These are phyloP conservation scores for Leucopsar rothschildi DNA, from an alignment of 2,113 vertebrate species.

Conservation along the genomic window DNA sequence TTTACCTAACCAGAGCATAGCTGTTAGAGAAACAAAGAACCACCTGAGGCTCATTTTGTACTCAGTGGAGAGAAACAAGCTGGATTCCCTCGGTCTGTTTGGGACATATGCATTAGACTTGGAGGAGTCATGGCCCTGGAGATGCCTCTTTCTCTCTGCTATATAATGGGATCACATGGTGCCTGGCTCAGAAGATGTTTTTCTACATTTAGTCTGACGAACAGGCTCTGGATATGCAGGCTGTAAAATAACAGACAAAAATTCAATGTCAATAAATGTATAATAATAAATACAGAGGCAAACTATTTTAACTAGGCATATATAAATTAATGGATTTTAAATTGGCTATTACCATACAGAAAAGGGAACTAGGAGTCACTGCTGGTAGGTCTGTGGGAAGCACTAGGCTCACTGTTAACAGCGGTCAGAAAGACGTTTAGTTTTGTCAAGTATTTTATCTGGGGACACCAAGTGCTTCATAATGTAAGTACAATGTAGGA, in stretches of 20 bases:
- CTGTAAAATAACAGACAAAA: constrained; percentile 12
- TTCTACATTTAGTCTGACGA: not conserved
- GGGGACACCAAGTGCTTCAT: not conserved
- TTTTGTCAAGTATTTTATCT: not conserved
- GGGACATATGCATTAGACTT: not conserved
- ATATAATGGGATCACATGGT: not conserved
- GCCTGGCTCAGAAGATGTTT: not conserved
- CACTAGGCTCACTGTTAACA: not conserved
- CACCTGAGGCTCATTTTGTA: not conserved
- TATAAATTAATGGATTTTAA: constrained; percentile 19
- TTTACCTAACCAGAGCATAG: not conserved
- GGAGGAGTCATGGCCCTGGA: not conserved
- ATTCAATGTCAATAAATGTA: not conserved
- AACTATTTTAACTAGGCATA: not conserved
- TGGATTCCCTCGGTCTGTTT: not conserved
- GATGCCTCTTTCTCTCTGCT: not conserved
- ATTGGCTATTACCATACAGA: not conserved
- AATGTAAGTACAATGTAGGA: not conserved
- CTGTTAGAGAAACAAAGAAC: not conserved
- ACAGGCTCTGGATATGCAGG: not conserved
- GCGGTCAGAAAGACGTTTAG: not conserved
- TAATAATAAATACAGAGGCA: not conserved
- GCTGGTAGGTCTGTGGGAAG: not conserved
- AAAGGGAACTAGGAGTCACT: not conserved
- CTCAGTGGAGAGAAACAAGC: not conserved